Evolutionary conservation across 2,888 invertebrate genomes (phyloP), one percentile per base, ranked within the genome.

Genomic region (Myopa tessellatipennis): DNA sequence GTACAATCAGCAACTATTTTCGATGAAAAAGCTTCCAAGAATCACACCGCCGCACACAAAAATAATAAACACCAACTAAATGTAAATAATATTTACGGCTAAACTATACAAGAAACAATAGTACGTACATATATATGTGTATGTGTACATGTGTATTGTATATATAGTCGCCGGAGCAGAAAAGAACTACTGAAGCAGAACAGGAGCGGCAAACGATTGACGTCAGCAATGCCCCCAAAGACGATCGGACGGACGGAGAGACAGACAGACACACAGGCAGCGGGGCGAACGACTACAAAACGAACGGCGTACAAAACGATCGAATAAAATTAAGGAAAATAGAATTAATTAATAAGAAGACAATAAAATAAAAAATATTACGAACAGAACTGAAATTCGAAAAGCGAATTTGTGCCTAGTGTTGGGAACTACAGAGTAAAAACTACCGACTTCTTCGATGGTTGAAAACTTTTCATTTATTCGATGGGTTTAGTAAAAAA

Each of bases 201-300:
- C 4, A 6, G 34, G 3, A 63, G 61, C 61, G 34, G 58, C 67
- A 45, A 67, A 55, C 74, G 40, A 75, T 75, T 75, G 74, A 75
- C 74, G 74, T 75, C 74, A 75, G 74, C 74, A 75, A 68, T 75
- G 74, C 74, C 74, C 74, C 74, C 67, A 75, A 68, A 67, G 68
- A 26, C 69, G 69, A 34, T 45, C 69, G 45, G 16, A 52, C 52
- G 18, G 8, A 55, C 74, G 38, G 72, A 60, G 26, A 7, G 36
- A 6, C 8, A 14, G 14, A 52, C 69, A 36, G 38, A 26, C 3
- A 34, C 50, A 50, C 50, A 69, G 52, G 26, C 61, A 10, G 14
- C 58, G 16, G 58, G 4, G 58, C 58, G 58, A 58, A 18, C 4
- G 58, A 58, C 58, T 58, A 18, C n/a, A n/a, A n/a, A n/a, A n/a